phyloP scores from a whole-genome alignment of 92 coral and sea anemone species.

The Metridium senile region DNA sequence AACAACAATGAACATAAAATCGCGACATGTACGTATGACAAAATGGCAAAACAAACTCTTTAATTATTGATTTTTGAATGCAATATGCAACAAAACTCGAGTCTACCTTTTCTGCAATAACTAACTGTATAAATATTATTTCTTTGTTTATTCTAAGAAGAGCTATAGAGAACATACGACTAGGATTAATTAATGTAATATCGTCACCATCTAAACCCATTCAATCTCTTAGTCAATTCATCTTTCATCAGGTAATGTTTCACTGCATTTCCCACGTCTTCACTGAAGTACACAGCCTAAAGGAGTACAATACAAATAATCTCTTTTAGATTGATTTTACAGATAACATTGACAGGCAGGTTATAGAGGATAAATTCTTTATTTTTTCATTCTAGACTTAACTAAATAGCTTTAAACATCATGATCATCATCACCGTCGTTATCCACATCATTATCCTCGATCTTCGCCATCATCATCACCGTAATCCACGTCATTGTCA shows the following conservation, averaged over 20 bases:
- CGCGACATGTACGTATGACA: no score
- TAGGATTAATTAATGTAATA: not conserved
- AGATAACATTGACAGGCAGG: not conserved
- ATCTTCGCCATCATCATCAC: no score
- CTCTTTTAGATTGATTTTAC: not conserved
- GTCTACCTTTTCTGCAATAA: no score
- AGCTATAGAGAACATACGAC: not conserved
- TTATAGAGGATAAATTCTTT: not conserved
- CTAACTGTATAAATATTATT: not conserved
- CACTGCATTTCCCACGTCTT: constrained; percentile 5
- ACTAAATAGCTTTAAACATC: no score
- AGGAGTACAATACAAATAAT: not conserved
- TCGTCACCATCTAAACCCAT: constrained; percentile 5
- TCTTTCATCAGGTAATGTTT: constrained; percentile 6
- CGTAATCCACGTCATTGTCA: no score
- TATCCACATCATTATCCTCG: no score
- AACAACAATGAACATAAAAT: no score
- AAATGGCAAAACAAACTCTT: no score
- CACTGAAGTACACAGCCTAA: constrained; percentile 30
- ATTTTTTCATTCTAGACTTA: not conserved
- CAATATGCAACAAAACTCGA: no score
- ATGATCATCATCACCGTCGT: no score
- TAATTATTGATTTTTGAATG: no score
- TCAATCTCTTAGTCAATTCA: not conserved
- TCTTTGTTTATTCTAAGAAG: not conserved